phyloP scores from a whole-genome alignment of 1,140 invertebrate species.

The Hycleus cichorii region DNA sequence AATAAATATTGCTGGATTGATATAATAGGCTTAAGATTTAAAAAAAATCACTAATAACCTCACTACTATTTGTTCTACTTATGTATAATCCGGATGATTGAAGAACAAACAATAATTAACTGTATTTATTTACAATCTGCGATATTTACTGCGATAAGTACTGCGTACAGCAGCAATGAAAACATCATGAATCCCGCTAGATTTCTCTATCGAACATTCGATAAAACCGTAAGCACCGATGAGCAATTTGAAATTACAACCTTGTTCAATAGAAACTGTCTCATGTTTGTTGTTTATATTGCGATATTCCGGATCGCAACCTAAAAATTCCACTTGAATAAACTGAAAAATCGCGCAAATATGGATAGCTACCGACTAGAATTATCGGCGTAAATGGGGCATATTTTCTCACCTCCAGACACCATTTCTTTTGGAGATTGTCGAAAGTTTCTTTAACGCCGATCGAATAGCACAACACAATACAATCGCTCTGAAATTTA shows the following conservation, averaged over 20 bases:
- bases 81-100: no score
- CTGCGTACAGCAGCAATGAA: constrained; percentile 13
- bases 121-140: no score
- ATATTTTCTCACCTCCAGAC: constrained; percentile 21
- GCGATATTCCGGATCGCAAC: constrained; percentile 5
- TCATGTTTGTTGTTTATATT: not conserved
- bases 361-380: constrained; percentile 14
- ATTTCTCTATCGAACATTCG: constrained; percentile 12
- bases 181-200: constrained; percentile 5
- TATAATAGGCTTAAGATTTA: no score
- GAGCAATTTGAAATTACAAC: constrained; percentile 11
- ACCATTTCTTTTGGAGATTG: constrained; percentile 20
- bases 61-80: no score
- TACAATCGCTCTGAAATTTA: constrained; percentile 17
- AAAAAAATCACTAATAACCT: no score
- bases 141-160: not conserved
- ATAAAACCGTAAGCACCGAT: constrained; percentile 13
- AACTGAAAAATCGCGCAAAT: not conserved
- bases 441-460: constrained; percentile 14
- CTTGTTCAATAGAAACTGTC: constrained; percentile 9
- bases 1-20: no score
- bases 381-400: constrained; percentile 18
- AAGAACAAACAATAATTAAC: no score
- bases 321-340: constrained; percentile 2
- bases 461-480: constrained; percentile 23